Percentiles rank a stretch among this genome's conserved stretches.
Evolutionary conservation across 2,113 vertebrate genomes (phyloP).

Genomic region (Chinchilla lanigera): DNA sequence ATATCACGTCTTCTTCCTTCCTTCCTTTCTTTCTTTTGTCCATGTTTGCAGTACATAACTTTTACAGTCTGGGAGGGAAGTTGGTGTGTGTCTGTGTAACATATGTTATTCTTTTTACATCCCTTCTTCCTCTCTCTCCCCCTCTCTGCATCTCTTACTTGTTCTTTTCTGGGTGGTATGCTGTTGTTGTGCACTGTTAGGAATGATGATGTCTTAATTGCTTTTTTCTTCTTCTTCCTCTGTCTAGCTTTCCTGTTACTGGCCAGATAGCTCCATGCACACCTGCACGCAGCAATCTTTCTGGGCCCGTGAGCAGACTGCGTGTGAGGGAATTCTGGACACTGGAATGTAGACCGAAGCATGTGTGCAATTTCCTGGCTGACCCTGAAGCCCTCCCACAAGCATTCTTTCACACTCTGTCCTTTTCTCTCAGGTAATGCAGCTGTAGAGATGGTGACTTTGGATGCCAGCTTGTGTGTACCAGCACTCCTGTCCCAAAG

Average conservation of each 20-base stretch:
- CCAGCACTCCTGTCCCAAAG: neutral
- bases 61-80: neutral
- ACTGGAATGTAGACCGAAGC: neutral
- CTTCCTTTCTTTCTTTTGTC: neutral
- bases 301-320: neutral
- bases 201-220: no score
- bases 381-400: neutral
- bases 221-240: neutral
- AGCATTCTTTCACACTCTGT: neutral
- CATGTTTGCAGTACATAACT: neutral
- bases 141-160: neutral
- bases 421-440: neutral
- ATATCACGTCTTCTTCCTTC: neutral
- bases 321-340: neutral
- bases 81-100: neutral
- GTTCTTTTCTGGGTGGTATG: neutral
- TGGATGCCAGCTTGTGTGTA: neutral
- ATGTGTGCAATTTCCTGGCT: neutral
- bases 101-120: neutral
- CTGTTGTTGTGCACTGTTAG: neutral
- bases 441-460: neutral
- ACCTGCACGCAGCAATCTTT: neutral
- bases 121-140: no score
- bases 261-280: neutral
- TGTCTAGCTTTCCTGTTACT: neutral